Conservation (phyloP, 2,113 vertebrate species). For the Candoia aspera region DNA sequence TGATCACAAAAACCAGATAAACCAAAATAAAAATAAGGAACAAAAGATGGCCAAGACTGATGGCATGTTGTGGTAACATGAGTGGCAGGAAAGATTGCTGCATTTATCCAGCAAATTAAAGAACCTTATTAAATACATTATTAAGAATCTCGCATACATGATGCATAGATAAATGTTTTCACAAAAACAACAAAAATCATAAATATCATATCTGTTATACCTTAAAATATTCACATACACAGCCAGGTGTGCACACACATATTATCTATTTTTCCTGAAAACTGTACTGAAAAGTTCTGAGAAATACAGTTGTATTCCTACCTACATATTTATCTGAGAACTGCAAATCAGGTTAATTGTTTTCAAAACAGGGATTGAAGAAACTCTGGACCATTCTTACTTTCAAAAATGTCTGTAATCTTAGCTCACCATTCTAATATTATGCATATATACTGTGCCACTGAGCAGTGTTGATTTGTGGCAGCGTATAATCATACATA, state of each 20-base stretch:
- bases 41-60: neutral
- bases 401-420: no score
- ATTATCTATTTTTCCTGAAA: neutral
- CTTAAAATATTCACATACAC: neutral
- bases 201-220: neutral
- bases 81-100: neutral
- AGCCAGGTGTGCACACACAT: neutral
- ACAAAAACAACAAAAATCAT: neutral
- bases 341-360: neutral
- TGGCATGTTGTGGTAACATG: neutral
- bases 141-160: neutral
- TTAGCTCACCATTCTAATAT: no score
- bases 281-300: neutral
- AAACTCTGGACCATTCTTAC: no score
- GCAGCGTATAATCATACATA: no score
- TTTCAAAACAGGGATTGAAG: neutral
- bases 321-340: neutral
- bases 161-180: neutral
- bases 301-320: neutral
- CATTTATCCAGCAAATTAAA: neutral
- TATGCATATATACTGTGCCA: no score
- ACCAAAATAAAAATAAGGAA: neutral
- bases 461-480: no score
- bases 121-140: neutral
- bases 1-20: neutral